Conservation (phyloP, 2,888 invertebrate species). For the Caenorhabditis sp. region DNA sequence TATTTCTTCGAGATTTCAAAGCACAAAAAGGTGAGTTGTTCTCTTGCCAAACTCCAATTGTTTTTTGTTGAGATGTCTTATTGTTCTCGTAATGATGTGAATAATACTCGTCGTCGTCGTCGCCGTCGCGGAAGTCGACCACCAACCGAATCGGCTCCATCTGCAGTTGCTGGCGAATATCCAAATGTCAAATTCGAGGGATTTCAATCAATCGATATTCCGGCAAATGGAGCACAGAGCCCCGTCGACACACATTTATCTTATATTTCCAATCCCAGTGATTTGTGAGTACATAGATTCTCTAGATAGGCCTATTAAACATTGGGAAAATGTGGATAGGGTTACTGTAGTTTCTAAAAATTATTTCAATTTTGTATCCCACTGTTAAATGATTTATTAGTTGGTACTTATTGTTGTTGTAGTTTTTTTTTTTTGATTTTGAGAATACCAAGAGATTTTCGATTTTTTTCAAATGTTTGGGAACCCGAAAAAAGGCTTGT, state of each 20-base stretch:
- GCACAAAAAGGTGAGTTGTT: neutral
- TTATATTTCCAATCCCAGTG: constrained; percentile 14
- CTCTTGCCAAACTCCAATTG: neutral
- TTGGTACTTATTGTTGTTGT: too few species aligned
- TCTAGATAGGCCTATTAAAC: too few species aligned
- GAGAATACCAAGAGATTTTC: too few species aligned
- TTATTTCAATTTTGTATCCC: too few species aligned
- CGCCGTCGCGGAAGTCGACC: neutral
- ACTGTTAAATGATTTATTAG: too few species aligned
- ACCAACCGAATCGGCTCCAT: neutral
- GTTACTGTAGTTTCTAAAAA: too few species aligned
- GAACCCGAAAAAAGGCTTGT: too few species aligned
- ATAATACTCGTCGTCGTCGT: neutral
- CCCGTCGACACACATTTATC: constrained; percentile 23
- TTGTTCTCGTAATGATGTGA: neutral
- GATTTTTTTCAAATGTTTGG: too few species aligned
- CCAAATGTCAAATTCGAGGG: constrained; percentile 6
- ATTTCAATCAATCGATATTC: constrained; percentile 25
- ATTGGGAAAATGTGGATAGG: too few species aligned
- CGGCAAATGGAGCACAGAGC: constrained; percentile 21
- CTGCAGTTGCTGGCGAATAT: neutral
- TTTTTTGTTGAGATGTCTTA: neutral
- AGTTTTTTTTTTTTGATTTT: too few species aligned
- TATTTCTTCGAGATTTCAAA: neutral
- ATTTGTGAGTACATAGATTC: constrained; percentile 11